These are phyloP conservation scores for Ornithorhynchus anatinus DNA, from an alignment of 2,113 vertebrate genomes.

Conservation along the genomic window DNA sequence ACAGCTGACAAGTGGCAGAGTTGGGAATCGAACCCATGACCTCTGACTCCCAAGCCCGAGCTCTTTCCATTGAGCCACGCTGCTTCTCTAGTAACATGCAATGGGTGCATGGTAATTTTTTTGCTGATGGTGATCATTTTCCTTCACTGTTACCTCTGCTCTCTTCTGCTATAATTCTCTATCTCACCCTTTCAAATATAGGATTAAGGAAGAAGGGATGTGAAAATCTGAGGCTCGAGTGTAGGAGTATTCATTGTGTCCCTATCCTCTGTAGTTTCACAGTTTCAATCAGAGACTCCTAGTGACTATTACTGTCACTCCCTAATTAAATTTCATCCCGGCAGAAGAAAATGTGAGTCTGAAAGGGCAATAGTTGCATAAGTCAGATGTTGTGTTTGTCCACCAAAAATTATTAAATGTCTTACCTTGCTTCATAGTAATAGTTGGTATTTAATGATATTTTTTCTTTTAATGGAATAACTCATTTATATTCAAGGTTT, in stretches of 20 bases:
- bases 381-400: neutral
- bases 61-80: no score
- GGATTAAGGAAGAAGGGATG: neutral
- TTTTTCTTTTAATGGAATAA: neutral
- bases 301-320: neutral
- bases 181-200: neutral
- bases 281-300: neutral
- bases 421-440: neutral
- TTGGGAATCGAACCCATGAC: no score
- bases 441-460: neutral
- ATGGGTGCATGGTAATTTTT: no score
- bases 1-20: no score
- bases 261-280: neutral
- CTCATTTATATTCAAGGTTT: neutral
- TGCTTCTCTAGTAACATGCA: no score
- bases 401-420: neutral
- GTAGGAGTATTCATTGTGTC: neutral
- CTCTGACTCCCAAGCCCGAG: no score
- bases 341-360: neutral
- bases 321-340: constrained; percentile 14
- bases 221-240: neutral
- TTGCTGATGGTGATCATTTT: no score
- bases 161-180: no score
- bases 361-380: neutral
- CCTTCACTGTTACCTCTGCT: no score